Base-by-base conservation (phyloP, 2,797 vertebrate genomes). In the Adelosebastes latens region DNA sequence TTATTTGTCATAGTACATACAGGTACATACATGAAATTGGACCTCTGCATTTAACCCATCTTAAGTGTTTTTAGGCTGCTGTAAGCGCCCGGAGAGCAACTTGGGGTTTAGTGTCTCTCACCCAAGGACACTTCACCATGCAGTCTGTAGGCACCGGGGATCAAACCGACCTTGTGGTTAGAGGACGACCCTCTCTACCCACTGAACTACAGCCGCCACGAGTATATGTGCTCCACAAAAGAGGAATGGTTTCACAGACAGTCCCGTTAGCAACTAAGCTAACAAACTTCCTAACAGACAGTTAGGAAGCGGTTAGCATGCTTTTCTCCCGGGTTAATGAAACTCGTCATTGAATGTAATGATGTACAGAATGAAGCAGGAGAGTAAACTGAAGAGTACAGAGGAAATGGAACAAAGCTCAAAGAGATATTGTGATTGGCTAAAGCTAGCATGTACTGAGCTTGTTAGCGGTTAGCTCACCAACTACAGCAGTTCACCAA, bases 141-240 rank as follows among this genome's bases (percentile, higher is more conserved):
- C 36, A 39, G 36, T 39, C 36, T 39, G 31, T 8, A 8, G 9
- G 9, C 32, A 34, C 36, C 5, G 36, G 36, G 36, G 36, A 39
- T 39, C 36, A 39, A 39, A 39, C 0, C 36, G 0, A 39, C 36
- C 36, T 14, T 39, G 12, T 34, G 3, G 32, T 39, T 39, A 39
- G 36, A 39, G 36, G 36, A 39, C 0, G 0, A 39, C 36, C 13
- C 36, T 0, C 36, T 39, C 36, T 39, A 39, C 34, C 32, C 1
- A 10, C 32, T 34, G 32, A 34, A 9, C 32, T 34, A 34, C 32
- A 34, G 32, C 32, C 34, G 0, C 34, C 34, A 34, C 0, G 0
- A 34, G n/a, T 24, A 20, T 24, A 34, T 58, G 56, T 5, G 14
- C 27, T 25, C 18, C 12, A 27, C 22, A 11, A 70, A 39, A 39